phyloP scores from a whole-genome alignment of 1,140 invertebrate genomes.

The Diachasma alloeum region DNA sequence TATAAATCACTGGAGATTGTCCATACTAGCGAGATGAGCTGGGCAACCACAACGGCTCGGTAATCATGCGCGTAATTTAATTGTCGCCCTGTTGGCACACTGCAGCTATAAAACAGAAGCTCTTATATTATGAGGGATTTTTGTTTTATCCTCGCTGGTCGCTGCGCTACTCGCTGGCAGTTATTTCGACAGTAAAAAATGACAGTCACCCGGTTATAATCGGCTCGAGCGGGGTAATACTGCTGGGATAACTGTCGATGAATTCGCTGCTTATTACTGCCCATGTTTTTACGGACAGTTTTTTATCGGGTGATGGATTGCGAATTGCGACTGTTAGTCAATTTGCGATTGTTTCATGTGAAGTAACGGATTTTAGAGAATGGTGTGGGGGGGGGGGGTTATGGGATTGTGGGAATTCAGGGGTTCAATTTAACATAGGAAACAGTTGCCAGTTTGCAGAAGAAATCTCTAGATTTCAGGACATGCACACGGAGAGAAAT shows the following conservation, averaged over 20 bases:
- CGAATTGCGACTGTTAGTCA: too few relatives aligned
- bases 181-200: not conserved
- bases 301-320: not conserved
- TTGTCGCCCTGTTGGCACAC: not conserved
- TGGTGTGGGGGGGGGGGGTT: too few relatives aligned
- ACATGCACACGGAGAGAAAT: too few relatives aligned
- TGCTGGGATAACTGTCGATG: not conserved
- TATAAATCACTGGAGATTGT: conserved; percentile 22
- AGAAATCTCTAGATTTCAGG: too few relatives aligned
- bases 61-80: conserved; percentile 18
- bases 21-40: not conserved
- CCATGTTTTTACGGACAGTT: not conserved
- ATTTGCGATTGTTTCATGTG: too few relatives aligned
- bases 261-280: not conserved
- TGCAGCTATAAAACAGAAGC: not conserved
- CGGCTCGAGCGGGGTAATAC: not conserved
- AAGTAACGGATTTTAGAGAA: too few relatives aligned
- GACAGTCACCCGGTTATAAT: not conserved
- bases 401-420: too few relatives aligned
- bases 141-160: not conserved
- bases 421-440: too few relatives aligned
- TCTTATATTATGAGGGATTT: not conserved
- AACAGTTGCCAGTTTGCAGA: too few relatives aligned
- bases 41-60: not conserved
- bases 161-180: not conserved